phyloP scores from a whole-genome alignment of 2,888 invertebrate species.

The Drosophila mulleri region DNA sequence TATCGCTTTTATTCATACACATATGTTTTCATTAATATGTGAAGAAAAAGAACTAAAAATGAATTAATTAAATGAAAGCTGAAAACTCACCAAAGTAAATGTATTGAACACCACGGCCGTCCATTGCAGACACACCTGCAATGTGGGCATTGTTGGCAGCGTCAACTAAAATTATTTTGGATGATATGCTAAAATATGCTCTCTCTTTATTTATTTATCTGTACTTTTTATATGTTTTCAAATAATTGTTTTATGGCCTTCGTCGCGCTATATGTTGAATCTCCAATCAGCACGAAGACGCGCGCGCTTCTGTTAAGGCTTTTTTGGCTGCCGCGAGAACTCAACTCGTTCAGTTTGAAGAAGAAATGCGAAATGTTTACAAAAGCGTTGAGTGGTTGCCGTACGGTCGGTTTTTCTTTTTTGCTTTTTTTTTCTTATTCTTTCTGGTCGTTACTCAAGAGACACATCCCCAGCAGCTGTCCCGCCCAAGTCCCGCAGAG shows the following conservation, averaged over 20 bases:
- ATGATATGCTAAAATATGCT: slow-evolving; percentile 25
- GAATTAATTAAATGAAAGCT: neutral
- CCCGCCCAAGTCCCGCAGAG: slow-evolving; percentile 19
- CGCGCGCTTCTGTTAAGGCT: slow-evolving; percentile 69
- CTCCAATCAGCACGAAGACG: slow-evolving; percentile 42
- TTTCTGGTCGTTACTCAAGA: slow-evolving; percentile 19
- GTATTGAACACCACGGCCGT: slow-evolving; percentile 74
- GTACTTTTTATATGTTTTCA: slow-evolving; percentile 1
- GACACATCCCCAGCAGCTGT: slow-evolving; percentile 29
- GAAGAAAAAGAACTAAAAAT: neutral
- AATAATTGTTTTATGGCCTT: slow-evolving; percentile 22
- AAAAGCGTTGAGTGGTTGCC: slow-evolving; percentile 71
- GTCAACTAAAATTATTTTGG: slow-evolving; percentile 6
- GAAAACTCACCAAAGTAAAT: slow-evolving; percentile 74
- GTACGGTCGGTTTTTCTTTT: slow-evolving; percentile 21
- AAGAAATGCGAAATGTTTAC: slow-evolving; percentile 72
- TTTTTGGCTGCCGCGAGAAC: slow-evolving; percentile 48
- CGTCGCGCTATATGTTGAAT: slow-evolving; percentile 10
- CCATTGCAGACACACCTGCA: slow-evolving; percentile 81
- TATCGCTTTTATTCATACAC: neutral
- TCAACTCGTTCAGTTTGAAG: slow-evolving; percentile 52
- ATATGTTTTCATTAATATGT: neutral
- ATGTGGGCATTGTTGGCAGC: slow-evolving; percentile 64
- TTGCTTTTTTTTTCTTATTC: neutral
- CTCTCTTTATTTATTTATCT: neutral